A percentile compares a stretch with the other conserved stretches of the same genome.
Evolutionary conservation across 2,113 vertebrate genomes (phyloP).

Genomic region (Xerus inauris): DNA sequence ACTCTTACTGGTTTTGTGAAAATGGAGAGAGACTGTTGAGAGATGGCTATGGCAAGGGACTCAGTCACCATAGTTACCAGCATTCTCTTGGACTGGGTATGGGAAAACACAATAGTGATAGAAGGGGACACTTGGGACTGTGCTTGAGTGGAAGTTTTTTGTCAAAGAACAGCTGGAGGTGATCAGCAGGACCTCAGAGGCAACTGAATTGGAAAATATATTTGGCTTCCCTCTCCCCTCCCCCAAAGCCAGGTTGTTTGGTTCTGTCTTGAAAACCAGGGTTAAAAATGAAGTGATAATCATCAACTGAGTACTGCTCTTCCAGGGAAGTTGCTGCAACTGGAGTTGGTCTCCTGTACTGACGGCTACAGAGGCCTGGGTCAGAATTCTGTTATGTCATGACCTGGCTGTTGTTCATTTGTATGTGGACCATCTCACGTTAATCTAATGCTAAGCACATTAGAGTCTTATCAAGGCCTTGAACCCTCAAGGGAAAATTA

Average conservation of each 20-base stretch:
- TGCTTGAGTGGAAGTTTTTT: background rate
- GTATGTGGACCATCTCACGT: background rate
- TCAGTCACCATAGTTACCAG: background rate
- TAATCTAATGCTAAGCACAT: background rate
- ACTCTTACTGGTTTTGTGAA: background rate
- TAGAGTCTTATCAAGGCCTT: background rate
- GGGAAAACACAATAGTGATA: fast-evolving
- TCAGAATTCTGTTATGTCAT: background rate
- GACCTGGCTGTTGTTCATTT: background rate
- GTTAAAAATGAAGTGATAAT: background rate
- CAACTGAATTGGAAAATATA: background rate
- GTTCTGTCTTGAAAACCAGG: background rate
- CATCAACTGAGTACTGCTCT: background rate
- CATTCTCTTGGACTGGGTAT: background rate
- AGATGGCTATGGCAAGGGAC: background rate
- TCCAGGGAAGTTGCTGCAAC: fast-evolving
- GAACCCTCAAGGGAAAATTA: background rate
- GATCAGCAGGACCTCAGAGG: background rate
- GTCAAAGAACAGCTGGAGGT: background rate
- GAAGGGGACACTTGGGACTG: background rate
- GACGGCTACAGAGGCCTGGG: background rate
- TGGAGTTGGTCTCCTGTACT: background rate
- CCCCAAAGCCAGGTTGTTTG: background rate
- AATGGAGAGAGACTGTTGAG: background rate
- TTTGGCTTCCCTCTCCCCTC: background rate